phyloP scores from a whole-genome alignment of 2,113 vertebrate genomes.

The Procavia capensis region DNA sequence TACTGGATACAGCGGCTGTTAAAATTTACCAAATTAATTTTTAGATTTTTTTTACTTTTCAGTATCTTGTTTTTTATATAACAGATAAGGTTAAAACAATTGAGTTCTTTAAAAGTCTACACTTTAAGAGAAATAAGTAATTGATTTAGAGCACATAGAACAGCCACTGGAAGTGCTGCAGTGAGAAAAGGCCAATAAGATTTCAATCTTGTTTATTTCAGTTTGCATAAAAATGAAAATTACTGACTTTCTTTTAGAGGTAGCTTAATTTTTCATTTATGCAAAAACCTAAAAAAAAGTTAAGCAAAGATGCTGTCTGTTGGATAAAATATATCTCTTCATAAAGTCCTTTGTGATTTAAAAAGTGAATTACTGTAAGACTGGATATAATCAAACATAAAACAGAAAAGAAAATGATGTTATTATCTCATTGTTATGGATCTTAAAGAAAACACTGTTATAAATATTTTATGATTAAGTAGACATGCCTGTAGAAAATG shows the following conservation, averaged over 20 bases:
- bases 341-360: neutral
- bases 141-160: neutral
- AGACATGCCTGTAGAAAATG: neutral
- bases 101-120: neutral
- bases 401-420: slow-evolving; percentile 20
- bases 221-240: neutral
- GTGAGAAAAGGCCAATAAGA: slow-evolving; percentile 32
- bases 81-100: neutral
- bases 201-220: slow-evolving; percentile 52
- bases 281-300: slow-evolving; percentile 30
- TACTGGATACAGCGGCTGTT: neutral
- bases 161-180: neutral
- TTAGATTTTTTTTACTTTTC: neutral
- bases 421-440: neutral
- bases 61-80: slow-evolving; percentile 8
- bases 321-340: neutral
- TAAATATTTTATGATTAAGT: neutral
- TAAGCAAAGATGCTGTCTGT: neutral
- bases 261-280: slow-evolving; percentile 5
- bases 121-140: neutral
- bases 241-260: slow-evolving; percentile 18
- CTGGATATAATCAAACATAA: neutral
- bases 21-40: slow-evolving; percentile 23
- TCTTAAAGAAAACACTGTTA: neutral
- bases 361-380: slow-evolving; percentile 1